Evolutionary conservation across 2,113 vertebrate genomes (phyloP), one percentile per base, ranked within the genome.

Genomic region (Callipepla squamata): DNA sequence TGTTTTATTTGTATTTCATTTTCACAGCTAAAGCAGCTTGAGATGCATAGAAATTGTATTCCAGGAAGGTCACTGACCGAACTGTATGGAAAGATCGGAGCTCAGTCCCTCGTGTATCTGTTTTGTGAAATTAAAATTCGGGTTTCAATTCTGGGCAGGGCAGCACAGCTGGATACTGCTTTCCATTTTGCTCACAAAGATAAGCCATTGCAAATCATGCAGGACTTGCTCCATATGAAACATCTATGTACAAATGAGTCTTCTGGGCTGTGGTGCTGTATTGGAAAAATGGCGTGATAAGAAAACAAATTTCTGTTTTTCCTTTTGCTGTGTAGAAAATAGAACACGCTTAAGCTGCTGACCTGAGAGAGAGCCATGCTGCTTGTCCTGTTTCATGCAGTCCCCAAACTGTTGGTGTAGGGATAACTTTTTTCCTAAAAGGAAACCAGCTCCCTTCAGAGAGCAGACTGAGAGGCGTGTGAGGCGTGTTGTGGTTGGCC

Each of bases 1-100:
- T 2, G 1, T 1, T 0, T 55, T 0, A 1, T 12, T 4, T n/a
- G 16, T 3, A 9, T 11, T 4, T 7, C 2, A 30, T 28, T 32
- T 34, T 25, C 55, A 50, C 38, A 15, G 1, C 45, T 22, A 12
- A 0, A 1, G 6, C 23, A 45, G 73, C 40, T 45, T 38, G 25
- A n/a, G 38, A 13, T 6, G 9, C 18, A 5, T 0, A 4, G 62
- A 7, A 6, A 3, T 19, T 13, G 19, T 6, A 1, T 3, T 61
- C 7, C 11, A 68, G 58, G 59, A 15, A 13, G 13, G 19, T 5
- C 28, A 6, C 6, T 16, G 23, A 1, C 16, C 8, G 14, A 47
- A 7, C 38, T 1, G 0, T 0, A 38, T 17, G 10, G 45, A 10
- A 50, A 25, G 59, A 10, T 2, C 40, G 9, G 1, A 5, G 6